phyloP scores from a whole-genome alignment of 53 echinoderm and acorn worm genomes.

The Hippasteria phrygiana region DNA sequence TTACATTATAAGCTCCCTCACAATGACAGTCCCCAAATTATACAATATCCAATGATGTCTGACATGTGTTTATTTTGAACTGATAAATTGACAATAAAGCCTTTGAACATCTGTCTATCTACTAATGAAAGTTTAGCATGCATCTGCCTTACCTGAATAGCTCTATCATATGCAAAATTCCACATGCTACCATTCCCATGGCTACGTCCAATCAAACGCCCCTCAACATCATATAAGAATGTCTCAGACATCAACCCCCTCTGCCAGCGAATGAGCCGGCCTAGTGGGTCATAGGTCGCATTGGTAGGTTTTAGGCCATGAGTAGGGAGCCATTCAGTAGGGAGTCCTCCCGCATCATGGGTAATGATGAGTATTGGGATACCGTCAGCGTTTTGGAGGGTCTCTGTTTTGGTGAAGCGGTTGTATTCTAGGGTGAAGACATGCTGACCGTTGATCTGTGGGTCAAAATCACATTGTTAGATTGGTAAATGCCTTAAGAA shows the following conservation, averaged over 20 bases:
- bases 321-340: slow-evolving; percentile 79
- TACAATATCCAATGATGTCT: no score
- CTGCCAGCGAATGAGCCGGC: slow-evolving; percentile 87
- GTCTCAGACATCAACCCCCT: slow-evolving; percentile 82
- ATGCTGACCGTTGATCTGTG: slow-evolving; percentile 83
- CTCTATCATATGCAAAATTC: slow-evolving; percentile 78
- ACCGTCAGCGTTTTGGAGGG: slow-evolving; percentile 73
- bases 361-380: slow-evolving; percentile 76
- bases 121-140: not conserved
- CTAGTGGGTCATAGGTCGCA: slow-evolving; percentile 84
- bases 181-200: slow-evolving; percentile 76
- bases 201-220: slow-evolving; percentile 71
- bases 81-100: no score
- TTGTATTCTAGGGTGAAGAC: slow-evolving; percentile 90
- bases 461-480: not conserved
- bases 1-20: no score
- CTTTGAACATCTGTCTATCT: not conserved
- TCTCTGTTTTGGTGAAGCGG: slow-evolving; percentile 79
- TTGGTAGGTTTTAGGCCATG: slow-evolving; percentile 75
- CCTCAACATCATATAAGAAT: slow-evolving; percentile 78
- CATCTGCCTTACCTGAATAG: slow-evolving; percentile 70
- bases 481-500: not conserved
- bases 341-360: slow-evolving; percentile 76
- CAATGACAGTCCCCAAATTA: no score
- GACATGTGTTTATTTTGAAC: no score